Evolutionary conservation across 2,888 invertebrate genomes (phyloP), one percentile per base, ranked within the genome.

Genomic region (Philaethria dido): DNA sequence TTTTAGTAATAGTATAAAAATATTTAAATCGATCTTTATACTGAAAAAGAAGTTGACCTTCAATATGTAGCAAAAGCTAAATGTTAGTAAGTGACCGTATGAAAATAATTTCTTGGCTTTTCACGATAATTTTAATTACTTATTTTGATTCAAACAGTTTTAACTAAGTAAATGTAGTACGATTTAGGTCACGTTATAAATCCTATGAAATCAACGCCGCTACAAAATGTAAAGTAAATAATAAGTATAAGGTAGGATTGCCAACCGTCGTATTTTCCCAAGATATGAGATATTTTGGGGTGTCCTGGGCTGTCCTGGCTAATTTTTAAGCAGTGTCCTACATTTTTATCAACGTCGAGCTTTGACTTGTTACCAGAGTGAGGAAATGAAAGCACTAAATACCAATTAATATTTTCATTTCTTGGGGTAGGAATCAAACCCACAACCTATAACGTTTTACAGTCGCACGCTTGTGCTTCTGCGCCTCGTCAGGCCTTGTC

Each of bases 141-240:
- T 22, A 42, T 57, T 42, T 57, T 25, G 16, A 22, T 25, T 42
- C 4, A 1, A 25, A 16, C 22, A n/a, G 22, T 20, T 22, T 42
- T 25, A 2, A 16, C 20, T 39, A 4, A 42, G 11, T 33, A 42
- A 42, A 22, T 42, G 1, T 11, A 57, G n/a, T 42, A 11, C 22
- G n/a, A 42, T 57, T 57, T 4, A 25, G 57, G 11, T 57, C 42
- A 9, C 0, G 14, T 42, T 22, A 22, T 42, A 22, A 22, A 42
- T 36, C n/a, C 39, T 57, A 55, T 11, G 22, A 39, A 25, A 16
- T n/a, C 5, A 29, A 52, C 29, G 4, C 11, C 2, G 25, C 39
- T 22, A 54, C 44, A 14, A 42, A 62, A 54, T 54, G 5, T 63
- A 14, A 44, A 44, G 20, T 33, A 63, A 52, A 62, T 62, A 62